Conservation (phyloP, 2,113 vertebrate species). For the Scalopus aquaticus region DNA sequence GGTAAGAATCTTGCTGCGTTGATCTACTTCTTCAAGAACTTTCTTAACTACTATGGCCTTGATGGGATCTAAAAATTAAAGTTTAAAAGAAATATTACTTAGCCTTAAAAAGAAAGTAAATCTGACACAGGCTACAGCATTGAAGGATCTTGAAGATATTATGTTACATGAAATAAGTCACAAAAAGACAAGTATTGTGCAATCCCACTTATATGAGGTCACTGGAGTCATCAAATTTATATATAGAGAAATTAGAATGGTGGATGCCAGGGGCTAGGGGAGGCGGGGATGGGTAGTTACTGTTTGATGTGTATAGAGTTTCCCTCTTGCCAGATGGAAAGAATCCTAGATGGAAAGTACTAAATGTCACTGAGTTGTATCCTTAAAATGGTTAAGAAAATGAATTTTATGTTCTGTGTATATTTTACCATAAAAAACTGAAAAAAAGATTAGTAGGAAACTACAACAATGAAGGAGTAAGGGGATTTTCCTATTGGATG, state of each 20-base stretch:
- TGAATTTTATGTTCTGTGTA: neutral
- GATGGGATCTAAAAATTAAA: constrained; percentile 78
- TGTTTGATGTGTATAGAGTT: neutral
- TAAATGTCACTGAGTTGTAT: neutral
- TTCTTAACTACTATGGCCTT: constrained; percentile 88
- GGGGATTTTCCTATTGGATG: neutral
- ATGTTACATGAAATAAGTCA: neutral
- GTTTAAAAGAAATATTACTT: constrained; percentile 32
- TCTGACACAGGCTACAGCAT: neutral
- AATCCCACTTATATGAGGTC: neutral
- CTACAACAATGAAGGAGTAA: neutral
- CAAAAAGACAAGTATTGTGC: neutral
- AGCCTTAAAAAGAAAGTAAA: neutral
- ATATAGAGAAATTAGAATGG: neutral
- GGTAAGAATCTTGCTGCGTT: constrained; percentile 86
- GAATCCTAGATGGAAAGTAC: neutral
- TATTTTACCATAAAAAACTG: neutral
- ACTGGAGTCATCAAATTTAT: neutral
- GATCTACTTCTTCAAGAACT: constrained; percentile 85
- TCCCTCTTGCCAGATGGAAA: neutral
- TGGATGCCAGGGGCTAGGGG: neutral
- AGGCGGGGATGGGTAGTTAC: neutral
- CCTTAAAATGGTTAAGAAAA: neutral
- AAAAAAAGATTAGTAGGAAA: neutral
- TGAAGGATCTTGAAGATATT: neutral